Percentiles rank a stretch among this genome's conserved stretches.
These are phyloP conservation scores for Drosophila subsilvestris DNA, from an alignment of 2,888 invertebrate species.

Conservation along the genomic window DNA sequence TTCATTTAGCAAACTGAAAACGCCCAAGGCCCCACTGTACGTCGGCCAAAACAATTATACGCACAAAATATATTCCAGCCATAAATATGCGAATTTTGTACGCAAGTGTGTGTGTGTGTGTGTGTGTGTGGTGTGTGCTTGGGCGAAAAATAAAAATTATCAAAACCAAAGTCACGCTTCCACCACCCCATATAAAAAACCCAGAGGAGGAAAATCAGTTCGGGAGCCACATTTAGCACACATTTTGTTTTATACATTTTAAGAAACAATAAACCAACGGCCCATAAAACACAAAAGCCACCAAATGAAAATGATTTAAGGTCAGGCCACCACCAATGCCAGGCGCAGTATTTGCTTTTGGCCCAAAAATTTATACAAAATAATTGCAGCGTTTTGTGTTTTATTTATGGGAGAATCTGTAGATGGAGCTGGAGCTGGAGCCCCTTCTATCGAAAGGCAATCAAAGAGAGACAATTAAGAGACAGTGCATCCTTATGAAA, in stretches of 20 bases:
- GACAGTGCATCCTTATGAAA: background rate
- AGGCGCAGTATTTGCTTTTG: slow-evolving; percentile 33
- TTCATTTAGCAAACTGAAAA: too few species aligned
- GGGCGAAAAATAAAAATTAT: slow-evolving; percentile 39
- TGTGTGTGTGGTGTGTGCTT: slow-evolving; percentile 24
- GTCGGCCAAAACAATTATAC: slow-evolving; percentile 73
- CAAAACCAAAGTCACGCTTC: slow-evolving; percentile 46
- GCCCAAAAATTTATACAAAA: slow-evolving; percentile 65
- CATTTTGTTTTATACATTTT: slow-evolving; percentile 78
- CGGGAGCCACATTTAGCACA: slow-evolving; percentile 65
- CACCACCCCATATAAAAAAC: background rate
- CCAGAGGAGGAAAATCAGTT: slow-evolving; percentile 39
- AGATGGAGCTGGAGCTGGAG: background rate
- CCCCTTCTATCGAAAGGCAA: background rate
- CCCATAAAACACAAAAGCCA: slow-evolving; percentile 74
- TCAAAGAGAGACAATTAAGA: slow-evolving; percentile 5
- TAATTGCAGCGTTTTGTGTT: slow-evolving; percentile 74
- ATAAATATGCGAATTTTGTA: slow-evolving; percentile 54
- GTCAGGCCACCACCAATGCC: slow-evolving; percentile 12
- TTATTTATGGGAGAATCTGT: slow-evolving; percentile 1
- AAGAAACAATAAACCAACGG: slow-evolving; percentile 78
- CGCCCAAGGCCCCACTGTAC: too few species aligned
- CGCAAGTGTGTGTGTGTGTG: background rate
- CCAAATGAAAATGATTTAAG: slow-evolving; percentile 78
- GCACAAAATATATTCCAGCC: slow-evolving; percentile 71